Evolutionary conservation across 2,888 invertebrate species (phyloP), one percentile per base, ranked within the genome.

Genomic region (Cerastis leucographa): DNA sequence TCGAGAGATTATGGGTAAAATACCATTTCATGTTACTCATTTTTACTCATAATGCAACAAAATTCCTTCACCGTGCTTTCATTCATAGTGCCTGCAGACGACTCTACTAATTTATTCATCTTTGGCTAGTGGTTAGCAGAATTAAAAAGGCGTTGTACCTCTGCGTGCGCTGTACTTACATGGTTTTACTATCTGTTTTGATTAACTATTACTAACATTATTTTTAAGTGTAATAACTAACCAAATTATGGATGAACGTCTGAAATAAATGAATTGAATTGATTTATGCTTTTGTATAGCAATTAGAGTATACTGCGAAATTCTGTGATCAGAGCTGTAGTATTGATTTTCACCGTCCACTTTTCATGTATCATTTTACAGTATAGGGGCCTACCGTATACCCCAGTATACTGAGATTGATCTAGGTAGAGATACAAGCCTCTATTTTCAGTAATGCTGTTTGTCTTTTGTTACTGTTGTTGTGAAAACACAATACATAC

Each of bases 31-130:
- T n/a, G n/a, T n/a, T 1, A 7, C 14, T 51, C 12, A 42, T 46
- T 62, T 61, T 75, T 42, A 54, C 29, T 76, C n/a, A 40, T 17
- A 76, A 17, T 11, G 66, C 44, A 78, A 83, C 77, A 77, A 77
- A n/a, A 54, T 77, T 42, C n/a, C 2, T 25, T 44, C 5, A 81
- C 5, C 3, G 46, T 8, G 19, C n/a, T 42, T 64, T 29, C 22
- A 64, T 64, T 64, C 46, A 56, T 9, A 9, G 12, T 59, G 76
- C 35, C 17, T 59, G 17, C 49, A 65, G 65, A 29, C 83, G 29
- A 12, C 1, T 82, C 62, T 76, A 62, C 19, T 22, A 29, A 54
- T 66, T 66, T 29, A 56, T 64, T 67, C 44, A 35, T 79, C 78
- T 83, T 76, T 79, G 62, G 22, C 17, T 29, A 19, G 8, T 67